A percentile compares a stretch with the other conserved stretches of the same genome.
Evolutionary conservation across 2,113 vertebrate genomes (phyloP).

Genomic region (Menura novaehollandiae): DNA sequence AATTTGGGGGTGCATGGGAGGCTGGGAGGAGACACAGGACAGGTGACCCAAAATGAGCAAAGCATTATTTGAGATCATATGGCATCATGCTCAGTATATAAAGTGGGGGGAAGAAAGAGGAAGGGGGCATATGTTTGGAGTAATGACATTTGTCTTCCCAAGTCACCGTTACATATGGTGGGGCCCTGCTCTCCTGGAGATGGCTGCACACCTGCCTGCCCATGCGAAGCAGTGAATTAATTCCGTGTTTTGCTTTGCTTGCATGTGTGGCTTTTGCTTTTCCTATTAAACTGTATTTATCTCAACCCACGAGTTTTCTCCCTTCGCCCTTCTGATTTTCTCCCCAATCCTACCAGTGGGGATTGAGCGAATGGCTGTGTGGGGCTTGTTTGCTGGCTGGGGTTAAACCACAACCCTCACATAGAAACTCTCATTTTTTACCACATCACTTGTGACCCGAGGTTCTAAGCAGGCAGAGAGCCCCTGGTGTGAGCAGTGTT

Average conservation of each 20-base stretch:
- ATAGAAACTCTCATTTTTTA: not conserved
- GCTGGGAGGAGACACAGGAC: not conserved
- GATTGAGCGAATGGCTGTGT: not conserved
- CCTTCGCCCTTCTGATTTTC: not conserved
- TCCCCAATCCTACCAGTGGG: not conserved
- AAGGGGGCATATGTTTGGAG: not conserved
- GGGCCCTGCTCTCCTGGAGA: not conserved
- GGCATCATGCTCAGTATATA: not conserved
- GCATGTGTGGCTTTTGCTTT: not conserved
- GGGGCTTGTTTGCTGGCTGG: not conserved
- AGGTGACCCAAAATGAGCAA: not conserved
- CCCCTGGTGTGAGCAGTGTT: not conserved
- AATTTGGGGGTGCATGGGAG: not conserved
- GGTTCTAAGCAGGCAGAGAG: not conserved
- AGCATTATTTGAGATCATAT: not conserved
- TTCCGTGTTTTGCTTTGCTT: not conserved
- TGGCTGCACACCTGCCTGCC: not conserved
- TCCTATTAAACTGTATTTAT: not conserved
- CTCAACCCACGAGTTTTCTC: not conserved
- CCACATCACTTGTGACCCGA: not conserved
- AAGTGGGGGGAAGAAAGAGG: not conserved
- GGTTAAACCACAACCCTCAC: not conserved
- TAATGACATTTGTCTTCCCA: accelerated
- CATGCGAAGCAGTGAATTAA: not conserved
- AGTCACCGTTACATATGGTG: not conserved